Percentiles rank a stretch among this genome's conserved stretches.
phyloP scores from a whole-genome alignment of 1,140 invertebrate species.

The Drosophila neocordata region DNA sequence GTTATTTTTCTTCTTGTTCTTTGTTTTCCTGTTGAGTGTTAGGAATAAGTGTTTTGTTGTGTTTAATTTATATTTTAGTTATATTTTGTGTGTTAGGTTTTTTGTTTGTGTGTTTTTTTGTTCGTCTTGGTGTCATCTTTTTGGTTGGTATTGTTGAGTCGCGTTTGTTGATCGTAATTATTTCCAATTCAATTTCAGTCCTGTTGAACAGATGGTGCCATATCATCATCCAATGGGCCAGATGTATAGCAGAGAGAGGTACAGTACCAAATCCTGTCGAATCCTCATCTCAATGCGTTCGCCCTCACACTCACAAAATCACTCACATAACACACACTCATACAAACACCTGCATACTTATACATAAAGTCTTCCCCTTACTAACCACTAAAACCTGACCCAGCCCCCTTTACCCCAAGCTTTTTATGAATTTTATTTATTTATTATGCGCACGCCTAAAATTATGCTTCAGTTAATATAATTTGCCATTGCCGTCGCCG shows the following conservation, averaged over 20 bases:
- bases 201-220: slow-evolving; percentile 83
- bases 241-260: slow-evolving; percentile 83
- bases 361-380: slow-evolving; percentile 15
- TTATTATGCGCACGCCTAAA: slow-evolving; percentile 44
- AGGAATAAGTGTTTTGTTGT: slow-evolving; percentile 24
- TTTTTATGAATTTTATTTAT: slow-evolving; percentile 31
- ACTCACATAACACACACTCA: slow-evolving; percentile 11
- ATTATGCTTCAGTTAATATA: slow-evolving; percentile 42
- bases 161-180: slow-evolving; percentile 70
- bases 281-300: slow-evolving; percentile 51
- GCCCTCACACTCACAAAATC: slow-evolving; percentile 11
- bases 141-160: slow-evolving; percentile 11
- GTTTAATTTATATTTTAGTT: slow-evolving; percentile 2
- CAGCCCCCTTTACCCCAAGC: too few relatives aligned
- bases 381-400: slow-evolving; percentile 21
- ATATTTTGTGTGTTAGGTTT: neutral
- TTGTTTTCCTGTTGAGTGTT: slow-evolving; percentile 56
- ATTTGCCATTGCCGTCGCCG: slow-evolving; percentile 39
- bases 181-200: slow-evolving; percentile 82
- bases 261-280: slow-evolving; percentile 72
- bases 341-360: slow-evolving; percentile 23
- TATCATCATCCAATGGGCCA: slow-evolving; percentile 83
- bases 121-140: slow-evolving; percentile 10
- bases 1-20: slow-evolving; percentile 65
- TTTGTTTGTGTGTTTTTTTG: slow-evolving; percentile 5